These are phyloP conservation scores for Nothoprocta perdicaria DNA, from an alignment of 2,113 vertebrate genomes.

Conservation along the genomic window DNA sequence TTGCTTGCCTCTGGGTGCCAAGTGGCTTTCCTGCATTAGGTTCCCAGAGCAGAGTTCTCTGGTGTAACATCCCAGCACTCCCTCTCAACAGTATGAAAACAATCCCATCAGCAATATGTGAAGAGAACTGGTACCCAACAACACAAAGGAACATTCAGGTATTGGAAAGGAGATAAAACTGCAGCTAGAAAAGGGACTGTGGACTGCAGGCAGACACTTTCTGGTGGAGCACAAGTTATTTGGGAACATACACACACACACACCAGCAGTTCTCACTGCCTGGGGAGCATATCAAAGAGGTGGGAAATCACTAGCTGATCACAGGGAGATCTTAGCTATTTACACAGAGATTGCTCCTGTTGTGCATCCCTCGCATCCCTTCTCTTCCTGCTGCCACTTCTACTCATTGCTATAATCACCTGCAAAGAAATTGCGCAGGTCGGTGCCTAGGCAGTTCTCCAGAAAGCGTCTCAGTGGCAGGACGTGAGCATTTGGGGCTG, in stretches of 20 bases:
- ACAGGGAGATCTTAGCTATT: background rate
- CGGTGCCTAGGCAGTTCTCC: conserved; percentile 90
- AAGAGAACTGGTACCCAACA: background rate
- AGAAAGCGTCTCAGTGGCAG: conserved; percentile 92
- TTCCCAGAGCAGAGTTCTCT: background rate
- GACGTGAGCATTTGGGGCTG: conserved; percentile 86
- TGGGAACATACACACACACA: background rate
- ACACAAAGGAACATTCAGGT: background rate
- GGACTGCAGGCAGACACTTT: background rate
- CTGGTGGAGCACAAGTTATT: background rate
- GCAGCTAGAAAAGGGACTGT: background rate
- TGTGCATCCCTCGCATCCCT: background rate
- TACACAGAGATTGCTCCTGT: background rate
- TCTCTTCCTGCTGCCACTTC: background rate
- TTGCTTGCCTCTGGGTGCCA: background rate
- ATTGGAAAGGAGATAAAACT: background rate
- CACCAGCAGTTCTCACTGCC: background rate
- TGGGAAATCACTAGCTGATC: background rate
- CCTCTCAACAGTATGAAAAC: background rate
- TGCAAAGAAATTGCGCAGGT: conserved; percentile 92
- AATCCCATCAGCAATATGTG: background rate
- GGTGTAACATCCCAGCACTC: background rate
- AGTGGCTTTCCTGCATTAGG: rapidly evolving
- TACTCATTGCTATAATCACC: conserved; percentile 73
- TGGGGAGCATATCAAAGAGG: background rate